Percentiles rank a stretch among this genome's conserved stretches.
Conservation (phyloP, 1,140 invertebrate genomes). For the Vollenhovia emeryi region DNA sequence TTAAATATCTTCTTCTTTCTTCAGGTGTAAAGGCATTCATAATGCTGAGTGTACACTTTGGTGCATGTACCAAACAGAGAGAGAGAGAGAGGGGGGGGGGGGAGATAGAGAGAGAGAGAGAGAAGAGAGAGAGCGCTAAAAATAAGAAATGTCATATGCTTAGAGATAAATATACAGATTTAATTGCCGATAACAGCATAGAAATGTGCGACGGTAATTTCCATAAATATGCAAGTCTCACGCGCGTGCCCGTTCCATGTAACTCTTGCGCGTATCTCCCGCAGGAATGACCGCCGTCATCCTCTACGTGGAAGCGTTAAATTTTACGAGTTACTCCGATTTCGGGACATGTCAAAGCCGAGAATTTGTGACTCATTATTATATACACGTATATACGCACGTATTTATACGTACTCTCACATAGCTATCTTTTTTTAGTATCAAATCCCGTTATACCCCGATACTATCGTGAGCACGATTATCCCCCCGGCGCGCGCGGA, state of each 20-base stretch:
- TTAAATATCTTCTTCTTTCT: no score
- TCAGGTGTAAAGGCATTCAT: no score
- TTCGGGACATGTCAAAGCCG: no score
- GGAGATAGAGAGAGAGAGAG: no score
- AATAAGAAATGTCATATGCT: not conserved
- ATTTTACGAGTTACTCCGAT: not conserved
- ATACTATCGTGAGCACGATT: conserved; percentile 10
- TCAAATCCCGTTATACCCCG: not conserved
- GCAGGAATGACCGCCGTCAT: not conserved
- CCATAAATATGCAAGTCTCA: not conserved
- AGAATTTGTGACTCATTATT: not conserved
- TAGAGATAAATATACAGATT: not conserved
- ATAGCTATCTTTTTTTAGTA: not conserved
- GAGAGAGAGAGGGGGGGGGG: no score
- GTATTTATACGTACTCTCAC: not conserved
- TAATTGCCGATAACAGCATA: not conserved
- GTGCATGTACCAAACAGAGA: no score
- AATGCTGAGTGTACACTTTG: no score
- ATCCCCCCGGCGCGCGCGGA: conserved; percentile 40
- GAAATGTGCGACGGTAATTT: not conserved
- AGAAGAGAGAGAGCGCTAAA: not conserved
- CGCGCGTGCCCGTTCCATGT: not conserved
- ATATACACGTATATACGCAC: not conserved
- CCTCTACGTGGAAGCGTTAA: not conserved
- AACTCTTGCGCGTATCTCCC: not conserved